phyloP scores from a whole-genome alignment of 1,140 invertebrate genomes.

The Harpegnathos saltator region DNA sequence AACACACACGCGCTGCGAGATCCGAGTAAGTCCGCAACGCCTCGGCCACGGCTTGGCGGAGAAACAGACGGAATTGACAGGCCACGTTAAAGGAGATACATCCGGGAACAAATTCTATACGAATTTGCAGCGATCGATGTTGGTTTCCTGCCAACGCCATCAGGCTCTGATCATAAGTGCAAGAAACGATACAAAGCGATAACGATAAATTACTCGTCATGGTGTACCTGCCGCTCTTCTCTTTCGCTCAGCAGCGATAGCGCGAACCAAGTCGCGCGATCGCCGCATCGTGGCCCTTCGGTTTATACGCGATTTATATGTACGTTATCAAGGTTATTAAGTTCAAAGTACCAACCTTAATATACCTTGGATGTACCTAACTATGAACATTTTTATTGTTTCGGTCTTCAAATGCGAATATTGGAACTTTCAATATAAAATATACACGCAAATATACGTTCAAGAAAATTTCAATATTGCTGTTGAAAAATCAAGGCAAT shows the following conservation, averaged over 20 bases:
- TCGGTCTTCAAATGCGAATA: too few relatives aligned
- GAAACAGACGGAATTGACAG: constrained; percentile 56
- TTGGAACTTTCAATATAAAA: too few relatives aligned
- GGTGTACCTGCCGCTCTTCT: background rate
- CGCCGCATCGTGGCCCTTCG: background rate
- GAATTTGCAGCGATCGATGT: constrained; percentile 54
- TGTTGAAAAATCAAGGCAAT: too few relatives aligned
- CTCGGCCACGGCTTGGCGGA: background rate
- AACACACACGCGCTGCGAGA: background rate
- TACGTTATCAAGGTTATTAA: too few relatives aligned
- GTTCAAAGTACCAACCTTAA: too few relatives aligned
- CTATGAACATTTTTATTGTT: too few relatives aligned
- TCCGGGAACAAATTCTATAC: constrained; percentile 49
- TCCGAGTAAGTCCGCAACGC: constrained; percentile 16
- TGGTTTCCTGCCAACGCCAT: constrained; percentile 52
- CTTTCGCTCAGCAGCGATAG: background rate
- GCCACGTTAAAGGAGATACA: constrained; percentile 34
- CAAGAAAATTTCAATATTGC: too few relatives aligned
- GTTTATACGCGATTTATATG: background rate
- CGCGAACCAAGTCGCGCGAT: background rate
- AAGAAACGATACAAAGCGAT: constrained; percentile 14
- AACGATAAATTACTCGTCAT: constrained; percentile 18
- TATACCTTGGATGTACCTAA: too few relatives aligned
- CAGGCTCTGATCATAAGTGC: constrained; percentile 28
- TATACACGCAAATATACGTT: too few relatives aligned